Evolutionary conservation across 2,797 vertebrate genomes (phyloP), one percentile per base, ranked within the genome.

Genomic region (Leptatherina wallacei): DNA sequence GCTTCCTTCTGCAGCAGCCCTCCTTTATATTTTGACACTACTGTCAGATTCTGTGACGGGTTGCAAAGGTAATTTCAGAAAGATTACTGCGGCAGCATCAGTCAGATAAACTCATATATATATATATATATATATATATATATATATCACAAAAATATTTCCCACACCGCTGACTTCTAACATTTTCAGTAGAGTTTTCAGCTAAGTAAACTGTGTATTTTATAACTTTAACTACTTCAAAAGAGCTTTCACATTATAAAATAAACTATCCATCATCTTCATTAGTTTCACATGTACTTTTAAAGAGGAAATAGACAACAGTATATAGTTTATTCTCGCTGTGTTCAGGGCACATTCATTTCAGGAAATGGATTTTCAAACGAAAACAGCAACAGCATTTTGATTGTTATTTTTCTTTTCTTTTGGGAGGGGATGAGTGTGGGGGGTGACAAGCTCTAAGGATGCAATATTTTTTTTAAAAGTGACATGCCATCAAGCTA

Each of bases 1-100:
- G 70, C 86, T 80, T 81, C 61, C 81, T 75, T 84, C 36, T 64
- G 56, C 59, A 56, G 52, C 77, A 73, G 73, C 16, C 74, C 35
- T 44, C 54, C 69, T 85, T 89, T 70, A 30, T 85, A 67, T 83
- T 77, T 64, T 85, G 82, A 88, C 84, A 87, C 79, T 4, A 58
- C 76, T 83, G 85, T 81, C 85, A 71, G 61, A 78, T 73, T 77
- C 54, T 36, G 68, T 71, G 85, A 85, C 32, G 29, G 61, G 64
- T 61, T 71, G 77, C 73, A 55, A 75, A 75, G 70, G 75, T 84
- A 75, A 78, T 77, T 76, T 65, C 65, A 60, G 81, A 67, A 51
- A 62, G 65, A 77, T 75, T 82, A 70, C 57, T 59, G 60, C 52
- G 49, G 60, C 56, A 64, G 69, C 57, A 73, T 75, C 73, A 75